Base-by-base conservation (phyloP, 2,113 vertebrate species). In the Gorsachius goisagi region DNA sequence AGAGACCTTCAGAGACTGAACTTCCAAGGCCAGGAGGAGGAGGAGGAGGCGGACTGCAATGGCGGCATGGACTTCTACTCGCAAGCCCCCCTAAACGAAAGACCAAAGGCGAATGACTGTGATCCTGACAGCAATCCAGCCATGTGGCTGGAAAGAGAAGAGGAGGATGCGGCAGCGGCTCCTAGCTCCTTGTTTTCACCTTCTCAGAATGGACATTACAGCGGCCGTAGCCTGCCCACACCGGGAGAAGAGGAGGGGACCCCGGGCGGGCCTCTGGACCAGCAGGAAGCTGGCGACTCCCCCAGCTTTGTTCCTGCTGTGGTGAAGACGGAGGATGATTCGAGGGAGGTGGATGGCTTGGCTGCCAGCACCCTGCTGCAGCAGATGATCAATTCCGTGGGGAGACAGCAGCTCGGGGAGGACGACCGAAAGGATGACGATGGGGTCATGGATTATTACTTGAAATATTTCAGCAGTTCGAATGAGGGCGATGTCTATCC, bases 361-460 rank as follows among this genome's bases (percentile, higher is more conserved):
- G 98, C 99, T 4, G 99, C 99, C 80, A 99, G 99, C 37, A 98
- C 99, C n/a, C 98, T 99, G 82, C 97, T 99, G 50, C 99, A 99
- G 95, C 98, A 99, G 89, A 99, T 99, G 99, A 99, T 99, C 96
- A 99, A 98, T 81, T 99, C 99, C 4, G 99, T 99, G 96, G 98
- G 98, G 97, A 98, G 98, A 83, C 94, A 98, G 96, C 84, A 96
- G 88, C 98, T 94, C 95, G 82, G 97, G 92, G 99, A 99, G 11
- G 98, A 99, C 13, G 98, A 98, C 81, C 98, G 98, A 5, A 99
- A 98, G 6, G 98, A 98, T 3, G 99, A 99, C 53, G 99, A 99
- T 87, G 98, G 98, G 8, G 99, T 99, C 33, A 98, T 99, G 98
- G 99, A 99, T 98, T 99, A 99, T 99, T 99, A 99, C 98, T 99